Conservation (phyloP, 1,140 invertebrate genomes). For the Ceratitis capitata region DNA sequence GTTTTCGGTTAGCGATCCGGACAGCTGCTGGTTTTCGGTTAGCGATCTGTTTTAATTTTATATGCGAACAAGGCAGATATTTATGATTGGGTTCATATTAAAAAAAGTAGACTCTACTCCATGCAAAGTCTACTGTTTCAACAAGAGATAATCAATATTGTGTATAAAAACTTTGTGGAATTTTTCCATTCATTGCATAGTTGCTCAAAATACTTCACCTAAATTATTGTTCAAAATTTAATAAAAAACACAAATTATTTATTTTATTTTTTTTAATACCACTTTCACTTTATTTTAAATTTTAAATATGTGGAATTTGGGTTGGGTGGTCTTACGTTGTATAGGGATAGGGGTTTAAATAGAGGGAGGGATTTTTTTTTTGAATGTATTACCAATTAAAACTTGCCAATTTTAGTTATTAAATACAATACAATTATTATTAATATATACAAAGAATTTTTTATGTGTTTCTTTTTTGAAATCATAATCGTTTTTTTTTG, state of each 20-base stretch:
- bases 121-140: too few relatives aligned
- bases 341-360: background rate
- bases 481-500: background rate
- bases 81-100: too few relatives aligned
- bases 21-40: too few relatives aligned
- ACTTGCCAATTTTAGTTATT: background rate
- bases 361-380: background rate
- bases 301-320: slow-evolving; percentile 22
- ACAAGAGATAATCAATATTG: too few relatives aligned
- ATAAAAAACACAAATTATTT: background rate
- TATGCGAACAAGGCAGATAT: too few relatives aligned
- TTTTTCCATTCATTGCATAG: too few relatives aligned
- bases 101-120: too few relatives aligned
- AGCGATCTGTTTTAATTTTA: too few relatives aligned
- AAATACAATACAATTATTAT: slow-evolving; percentile 13
- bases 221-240: too few relatives aligned
- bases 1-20: too few relatives aligned
- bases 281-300: slow-evolving; percentile 31
- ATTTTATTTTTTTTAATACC: slow-evolving; percentile 22
- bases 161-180: too few relatives aligned
- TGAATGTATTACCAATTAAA: slow-evolving; percentile 19
- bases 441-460: background rate
- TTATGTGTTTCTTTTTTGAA: background rate
- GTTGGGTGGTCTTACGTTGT: background rate
- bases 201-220: too few relatives aligned